Percentiles rank a stretch among this genome's conserved stretches.
Conservation (phyloP, 2,113 vertebrate genomes). For the Menidia beryllina region DNA sequence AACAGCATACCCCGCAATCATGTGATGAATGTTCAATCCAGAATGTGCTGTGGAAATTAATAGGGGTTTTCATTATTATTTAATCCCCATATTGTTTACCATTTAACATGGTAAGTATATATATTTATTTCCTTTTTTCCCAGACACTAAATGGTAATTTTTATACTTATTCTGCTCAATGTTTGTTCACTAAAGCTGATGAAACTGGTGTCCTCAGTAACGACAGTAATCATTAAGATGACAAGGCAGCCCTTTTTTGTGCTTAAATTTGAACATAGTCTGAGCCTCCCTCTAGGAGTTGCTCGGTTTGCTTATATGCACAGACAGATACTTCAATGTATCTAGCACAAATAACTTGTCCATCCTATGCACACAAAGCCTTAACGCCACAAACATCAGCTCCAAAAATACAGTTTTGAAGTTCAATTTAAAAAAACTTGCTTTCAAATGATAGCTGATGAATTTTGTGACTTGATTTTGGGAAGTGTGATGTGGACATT, state of each 20-base stretch:
- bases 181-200: conserved; percentile 8
- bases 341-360: too few relatives aligned
- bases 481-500: too few relatives aligned
- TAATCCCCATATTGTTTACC: conserved; percentile 11
- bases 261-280: not conserved
- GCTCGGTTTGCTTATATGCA: not conserved
- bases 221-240: not conserved
- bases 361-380: not conserved
- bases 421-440: too few relatives aligned
- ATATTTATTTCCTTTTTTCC: conserved; percentile 4
- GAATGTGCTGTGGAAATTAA: conserved; percentile 34
- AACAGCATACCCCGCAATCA: conserved; percentile 17
- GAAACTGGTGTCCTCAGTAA: not conserved
- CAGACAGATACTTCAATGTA: too few relatives aligned
- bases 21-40: conserved; percentile 41
- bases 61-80: conserved; percentile 40
- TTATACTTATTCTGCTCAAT: not conserved
- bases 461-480: too few relatives aligned
- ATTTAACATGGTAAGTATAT: conserved; percentile 6
- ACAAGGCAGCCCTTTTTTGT: not conserved
- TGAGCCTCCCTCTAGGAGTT: conserved; percentile 3
- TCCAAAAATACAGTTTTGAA: too few relatives aligned
- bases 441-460: too few relatives aligned
- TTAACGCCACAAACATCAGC: too few relatives aligned
- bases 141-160: not conserved